Percentiles rank a stretch among this genome's conserved stretches.
Evolutionary conservation across 2,797 vertebrate species (phyloP).

Genomic region (Saxicola maurus): DNA sequence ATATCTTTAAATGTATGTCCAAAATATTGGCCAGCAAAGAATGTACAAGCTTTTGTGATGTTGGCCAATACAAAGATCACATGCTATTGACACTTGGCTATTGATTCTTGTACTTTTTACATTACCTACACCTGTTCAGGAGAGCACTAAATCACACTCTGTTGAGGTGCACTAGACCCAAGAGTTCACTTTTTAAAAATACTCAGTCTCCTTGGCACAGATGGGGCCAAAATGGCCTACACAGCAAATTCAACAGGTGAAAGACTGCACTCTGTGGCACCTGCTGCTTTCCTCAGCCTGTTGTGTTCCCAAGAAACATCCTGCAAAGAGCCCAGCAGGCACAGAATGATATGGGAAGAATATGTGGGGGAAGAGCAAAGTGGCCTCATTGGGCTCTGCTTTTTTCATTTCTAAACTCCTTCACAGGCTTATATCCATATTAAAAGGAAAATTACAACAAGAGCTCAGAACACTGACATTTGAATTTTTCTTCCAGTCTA

Average conservation of each 20-base stretch:
- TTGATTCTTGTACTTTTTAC: background rate
- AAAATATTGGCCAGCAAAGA: background rate
- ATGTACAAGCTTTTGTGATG: background rate
- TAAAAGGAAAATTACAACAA: background rate
- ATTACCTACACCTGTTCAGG: background rate
- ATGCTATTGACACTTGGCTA: background rate
- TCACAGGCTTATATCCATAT: background rate
- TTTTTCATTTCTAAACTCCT: background rate
- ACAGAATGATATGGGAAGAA: background rate
- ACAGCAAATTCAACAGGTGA: background rate
- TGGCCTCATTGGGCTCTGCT: background rate
- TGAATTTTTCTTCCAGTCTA: background rate
- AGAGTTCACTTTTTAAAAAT: background rate
- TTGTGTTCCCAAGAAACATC: background rate
- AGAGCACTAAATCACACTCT: background rate
- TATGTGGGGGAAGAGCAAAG: accelerated
- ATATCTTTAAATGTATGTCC: background rate
- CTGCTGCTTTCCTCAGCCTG: background rate
- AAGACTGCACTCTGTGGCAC: background rate
- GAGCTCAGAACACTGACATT: background rate
- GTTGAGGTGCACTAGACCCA: background rate
- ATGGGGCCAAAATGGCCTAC: background rate
- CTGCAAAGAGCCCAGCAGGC: background rate
- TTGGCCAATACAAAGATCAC: background rate
- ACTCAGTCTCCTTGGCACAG: background rate